phyloP scores from a whole-genome alignment of 2,888 invertebrate species.

The Acanthosepion pharaonis region DNA sequence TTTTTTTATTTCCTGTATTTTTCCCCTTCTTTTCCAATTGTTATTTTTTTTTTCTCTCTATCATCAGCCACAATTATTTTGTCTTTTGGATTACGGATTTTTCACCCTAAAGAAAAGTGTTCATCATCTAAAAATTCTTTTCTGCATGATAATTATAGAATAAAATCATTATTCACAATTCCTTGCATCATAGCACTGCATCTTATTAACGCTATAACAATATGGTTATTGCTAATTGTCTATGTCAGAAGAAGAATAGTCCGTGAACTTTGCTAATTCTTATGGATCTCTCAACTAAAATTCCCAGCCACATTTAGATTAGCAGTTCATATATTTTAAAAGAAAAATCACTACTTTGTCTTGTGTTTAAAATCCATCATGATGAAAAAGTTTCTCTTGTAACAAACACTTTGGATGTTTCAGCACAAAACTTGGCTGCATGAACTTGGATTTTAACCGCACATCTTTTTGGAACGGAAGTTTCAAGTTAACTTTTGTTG shows the following conservation, averaged over 20 bases:
- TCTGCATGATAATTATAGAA: not conserved
- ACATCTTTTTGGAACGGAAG: too few relatives aligned
- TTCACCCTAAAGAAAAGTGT: not conserved
- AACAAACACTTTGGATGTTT: too few relatives aligned
- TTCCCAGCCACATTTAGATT: not conserved
- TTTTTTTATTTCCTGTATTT: not conserved
- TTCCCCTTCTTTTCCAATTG: not conserved
- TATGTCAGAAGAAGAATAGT: not conserved
- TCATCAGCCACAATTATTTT: conserved; percentile 23
- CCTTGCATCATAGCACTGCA: not conserved
- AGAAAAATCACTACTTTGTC: too few relatives aligned
- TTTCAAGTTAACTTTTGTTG: too few relatives aligned
- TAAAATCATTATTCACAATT: not conserved
- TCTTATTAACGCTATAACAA: conserved; percentile 12
- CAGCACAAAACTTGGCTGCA: too few relatives aligned
- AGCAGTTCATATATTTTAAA: not conserved
- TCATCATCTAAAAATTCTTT: not conserved
- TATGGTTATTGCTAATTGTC: not conserved
- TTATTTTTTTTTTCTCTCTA: not conserved
- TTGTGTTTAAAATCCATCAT: too few relatives aligned
- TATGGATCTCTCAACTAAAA: not conserved
- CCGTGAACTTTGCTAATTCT: not conserved
- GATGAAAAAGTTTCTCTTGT: too few relatives aligned
- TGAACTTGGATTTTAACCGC: too few relatives aligned
- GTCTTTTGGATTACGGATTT: conserved; percentile 1